Conservation (phyloP, 1,140 invertebrate species). For the Sycophila sp. region DNA sequence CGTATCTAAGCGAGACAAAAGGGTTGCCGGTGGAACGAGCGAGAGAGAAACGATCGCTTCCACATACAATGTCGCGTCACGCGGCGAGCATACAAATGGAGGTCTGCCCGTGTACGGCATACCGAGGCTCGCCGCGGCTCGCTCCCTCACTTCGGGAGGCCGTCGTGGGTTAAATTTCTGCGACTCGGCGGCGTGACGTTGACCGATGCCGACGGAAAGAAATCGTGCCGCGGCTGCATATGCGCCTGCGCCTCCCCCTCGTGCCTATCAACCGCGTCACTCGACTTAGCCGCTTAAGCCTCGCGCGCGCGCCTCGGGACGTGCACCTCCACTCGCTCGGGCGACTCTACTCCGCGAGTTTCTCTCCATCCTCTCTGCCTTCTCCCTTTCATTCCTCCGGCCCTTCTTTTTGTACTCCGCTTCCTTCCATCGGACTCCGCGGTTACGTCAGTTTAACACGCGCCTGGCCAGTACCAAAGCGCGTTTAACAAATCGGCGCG, state of each 20-base stretch:
- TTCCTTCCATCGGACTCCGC: too few species aligned
- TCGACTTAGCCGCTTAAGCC: neutral
- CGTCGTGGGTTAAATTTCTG: conserved; percentile 60
- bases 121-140: conserved; percentile 30
- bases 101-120: conserved; percentile 49
- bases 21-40: conserved; percentile 38
- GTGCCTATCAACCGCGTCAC: neutral
- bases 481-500: neutral
- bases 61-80: conserved; percentile 49
- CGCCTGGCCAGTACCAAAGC: neutral
- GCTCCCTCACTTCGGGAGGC: conserved; percentile 3
- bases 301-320: neutral
- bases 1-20: conserved; percentile 53
- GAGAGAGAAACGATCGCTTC: conserved; percentile 48
- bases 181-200: conserved; percentile 59
- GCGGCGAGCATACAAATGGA: conserved; percentile 59
- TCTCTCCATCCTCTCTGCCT: neutral
- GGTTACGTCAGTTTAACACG: neutral
- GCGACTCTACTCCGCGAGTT: neutral
- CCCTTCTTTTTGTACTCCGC: neutral
- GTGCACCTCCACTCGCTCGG: too few species aligned
- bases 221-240: conserved; percentile 52
- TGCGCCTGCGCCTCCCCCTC: conserved; percentile 39
- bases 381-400: neutral
- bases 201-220: conserved; percentile 61